Evolutionary conservation across 37 sponge, comb jelly and placozoan species (phyloP), one percentile per base, ranked within the genome.

Genomic region (Aphrocallistes beatrix): DNA sequence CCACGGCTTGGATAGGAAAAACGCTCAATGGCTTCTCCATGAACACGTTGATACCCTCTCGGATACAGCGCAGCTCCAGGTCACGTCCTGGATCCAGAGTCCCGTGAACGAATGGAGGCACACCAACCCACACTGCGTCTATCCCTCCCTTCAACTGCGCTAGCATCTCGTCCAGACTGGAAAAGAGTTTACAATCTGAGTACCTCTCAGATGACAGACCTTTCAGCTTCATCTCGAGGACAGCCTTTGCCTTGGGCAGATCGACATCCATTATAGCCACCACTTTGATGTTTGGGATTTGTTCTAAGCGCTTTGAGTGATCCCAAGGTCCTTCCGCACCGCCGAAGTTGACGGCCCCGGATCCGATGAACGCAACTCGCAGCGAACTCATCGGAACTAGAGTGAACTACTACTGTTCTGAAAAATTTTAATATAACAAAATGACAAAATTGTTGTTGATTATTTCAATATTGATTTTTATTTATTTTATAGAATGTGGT

Each of bases 11-110:
- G 23, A 90, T 89, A 82, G 94, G 89, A 19, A 82, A 45, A 0
- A 92, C 86, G 25, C 92, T 92, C 38, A 94, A 51, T n/a, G 94
- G 94, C 38, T 94, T 94, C 88, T 94, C 94, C 37, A 94, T 75
- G 51, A 94, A 91, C 39, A 90, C 48, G 38, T 94, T 89, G 19
- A 94, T 60, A 1, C 94, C 94, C 37, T 89, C 89, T 81, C 83
- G 42, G 10, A 94, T 36, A 25, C 87, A 87, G 69, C 88, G 82
- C 75, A 94, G 86, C 86, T 94, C 94, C 8, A 92, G 84, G 42
- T 90, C 90, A 1, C 39, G 36, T 0, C 86, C 86, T 37, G 50
- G 36, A 0, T 85, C 85, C 81, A 88, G 36, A 82, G 50, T 38
- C 19, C 91, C 94, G 88, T 91, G 94, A 39, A 37, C 84, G 37